A percentile compares a stretch with the other conserved stretches of the same genome.
Evolutionary conservation across 1,140 invertebrate genomes (phyloP).

Genomic region (Harpegnathos saltator): DNA sequence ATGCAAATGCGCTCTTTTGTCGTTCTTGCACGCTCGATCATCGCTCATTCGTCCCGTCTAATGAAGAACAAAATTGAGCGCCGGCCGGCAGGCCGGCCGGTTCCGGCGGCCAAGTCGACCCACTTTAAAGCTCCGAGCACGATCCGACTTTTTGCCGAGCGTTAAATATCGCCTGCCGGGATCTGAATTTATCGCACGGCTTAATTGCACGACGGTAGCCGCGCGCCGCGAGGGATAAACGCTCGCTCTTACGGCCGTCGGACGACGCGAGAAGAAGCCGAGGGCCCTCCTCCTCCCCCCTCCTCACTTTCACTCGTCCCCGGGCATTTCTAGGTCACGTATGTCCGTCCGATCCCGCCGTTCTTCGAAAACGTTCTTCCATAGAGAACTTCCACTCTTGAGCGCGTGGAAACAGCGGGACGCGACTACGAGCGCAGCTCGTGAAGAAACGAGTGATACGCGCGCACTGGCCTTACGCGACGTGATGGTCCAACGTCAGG

Average conservation of each 20-base stretch:
- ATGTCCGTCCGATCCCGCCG: slow-evolving; percentile 20
- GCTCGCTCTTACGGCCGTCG: background rate
- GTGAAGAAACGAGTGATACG: background rate
- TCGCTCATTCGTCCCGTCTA: slow-evolving; percentile 23
- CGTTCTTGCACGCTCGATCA: slow-evolving; percentile 12
- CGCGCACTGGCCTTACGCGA: background rate
- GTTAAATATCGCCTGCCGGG: slow-evolving; percentile 67
- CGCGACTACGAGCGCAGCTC: background rate
- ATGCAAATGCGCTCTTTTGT: slow-evolving; percentile 12
- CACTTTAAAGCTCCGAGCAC: slow-evolving; percentile 54
- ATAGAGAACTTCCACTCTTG: slow-evolving; percentile 1
- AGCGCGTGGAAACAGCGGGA: background rate
- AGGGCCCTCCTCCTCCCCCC: too few species aligned
- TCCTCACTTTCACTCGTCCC: slow-evolving; percentile 63
- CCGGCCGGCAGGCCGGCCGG: too few species aligned
- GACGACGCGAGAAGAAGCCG: slow-evolving; percentile 41
- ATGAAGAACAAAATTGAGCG: slow-evolving; percentile 27
- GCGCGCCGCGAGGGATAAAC: slow-evolving; percentile 25
- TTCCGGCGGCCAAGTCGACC: slow-evolving; percentile 17
- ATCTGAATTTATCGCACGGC: slow-evolving; percentile 71
- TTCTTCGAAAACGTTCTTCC: slow-evolving; percentile 35
- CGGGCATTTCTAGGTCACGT: slow-evolving; percentile 70
- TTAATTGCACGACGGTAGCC: slow-evolving; percentile 70
- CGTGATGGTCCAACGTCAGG: slow-evolving; percentile 18
- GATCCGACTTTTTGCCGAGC: slow-evolving; percentile 65